Base-by-base conservation (phyloP, 2,113 vertebrate genomes). In the Melospiza georgiana region DNA sequence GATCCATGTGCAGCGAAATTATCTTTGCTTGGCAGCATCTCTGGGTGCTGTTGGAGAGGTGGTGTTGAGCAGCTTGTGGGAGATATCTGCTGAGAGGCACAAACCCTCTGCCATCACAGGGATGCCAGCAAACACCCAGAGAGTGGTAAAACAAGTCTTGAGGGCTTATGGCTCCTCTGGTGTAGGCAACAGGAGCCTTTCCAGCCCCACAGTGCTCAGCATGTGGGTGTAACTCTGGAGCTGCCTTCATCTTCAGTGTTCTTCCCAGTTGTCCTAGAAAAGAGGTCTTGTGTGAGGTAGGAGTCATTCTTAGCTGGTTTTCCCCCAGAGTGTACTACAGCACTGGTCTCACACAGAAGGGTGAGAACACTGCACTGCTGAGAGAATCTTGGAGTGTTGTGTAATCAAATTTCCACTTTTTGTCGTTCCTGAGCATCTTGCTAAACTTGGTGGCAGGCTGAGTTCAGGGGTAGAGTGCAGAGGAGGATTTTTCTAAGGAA, bases 401-500 rank as follows among this genome's bases (percentile, higher is more conserved):
- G 27, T 89, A 63, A 90, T 51, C 51, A 33, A 25, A 49, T 57
- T 54, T 74, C 43, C 37, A 15, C n/a, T 54, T 57, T 33, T 84
- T 43, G 41, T 21, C 7, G 1, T 79, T 84, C 48, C 44, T 84
- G 62, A 94, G 37, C 11, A 27, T 51, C 65, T 55, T 93, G 57
- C 51, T 93, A 81, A 94, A 78, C 69, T 58, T n/a, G 52, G 75
- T 86, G 73, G 48, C 76, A 61, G 88, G 59, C 71, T 31, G 31
- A 74, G 87, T 2, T 11, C 69, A 73, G 67, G 58, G 37, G 35
- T 30, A 66, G 81, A 63, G 49, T 20, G 55, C 83, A 63, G 87
- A 84, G 94, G 80, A 94, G 88, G 85, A 78, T 72, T 92, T 84
- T 52, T 80, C 69, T 78, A 8, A 75, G 89, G 91, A 95, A 93